Base-by-base conservation (phyloP, 2,888 invertebrate genomes). In the Hololepta plana region DNA sequence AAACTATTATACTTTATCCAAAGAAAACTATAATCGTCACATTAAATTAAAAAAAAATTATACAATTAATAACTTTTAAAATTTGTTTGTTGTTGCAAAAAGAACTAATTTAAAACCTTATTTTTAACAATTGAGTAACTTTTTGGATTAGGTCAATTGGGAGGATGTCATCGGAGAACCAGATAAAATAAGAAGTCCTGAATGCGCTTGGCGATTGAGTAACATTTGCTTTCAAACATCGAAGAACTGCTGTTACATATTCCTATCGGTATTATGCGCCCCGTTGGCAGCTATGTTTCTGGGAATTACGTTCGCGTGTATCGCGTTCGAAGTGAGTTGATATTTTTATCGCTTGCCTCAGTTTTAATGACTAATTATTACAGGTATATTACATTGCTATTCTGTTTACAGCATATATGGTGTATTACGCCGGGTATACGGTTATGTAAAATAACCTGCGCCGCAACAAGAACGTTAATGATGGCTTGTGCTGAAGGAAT, bases 111-210 rank as follows among this genome's bases (percentile, higher is more conserved):
- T n/a, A n/a, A n/a, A 3, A 16, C 23, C 19, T 24, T 25, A 39
- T 40, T 9, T 26, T 51, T 6, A 36, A 47, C 2, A 28, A 26
- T 12, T 13, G 15, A 9, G 9, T 32, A 30, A 23, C 26, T 31
- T n/a, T n/a, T n/a, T n/a, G n/a, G n/a, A 40, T 8, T 37, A 76
- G 75, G 67, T 73, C 41, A 61, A 67, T 37, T 75, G 73, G 72
- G 67, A 70, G 37, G 72, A 74, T 40, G 63, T 75, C 32, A 65
- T 74, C 28, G 75, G 72, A 3, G 75, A 75, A 51, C 74, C 75
- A 2, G 68, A 69, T 35, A 68, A 69, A 4, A 65, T 72, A 8
- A 57, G 72, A 26, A 71, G 72, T 41, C 69, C 74, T 4, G 73
- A 73, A 48, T 74, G 68, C 51, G 67, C 67, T 33, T 79, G 70